Conservation (phyloP, 2,113 vertebrate species). For the Mobula birostris region DNA sequence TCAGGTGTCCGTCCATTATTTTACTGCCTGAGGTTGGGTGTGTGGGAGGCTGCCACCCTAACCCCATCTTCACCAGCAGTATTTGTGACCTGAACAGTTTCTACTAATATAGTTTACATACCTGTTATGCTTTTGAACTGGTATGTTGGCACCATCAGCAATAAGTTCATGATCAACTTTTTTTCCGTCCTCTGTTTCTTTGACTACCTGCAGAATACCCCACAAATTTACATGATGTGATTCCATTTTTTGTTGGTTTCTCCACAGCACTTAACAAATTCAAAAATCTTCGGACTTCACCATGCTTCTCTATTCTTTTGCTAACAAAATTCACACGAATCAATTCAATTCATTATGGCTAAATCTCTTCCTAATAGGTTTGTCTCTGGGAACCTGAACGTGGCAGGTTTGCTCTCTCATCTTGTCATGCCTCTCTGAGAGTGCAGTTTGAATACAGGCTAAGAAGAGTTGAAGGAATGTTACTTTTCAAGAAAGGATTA, state of each 20-base stretch:
- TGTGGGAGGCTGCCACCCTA: no score
- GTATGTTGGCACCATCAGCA: neutral
- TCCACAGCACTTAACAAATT: no score
- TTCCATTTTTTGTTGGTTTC: neutral
- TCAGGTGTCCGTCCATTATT: no score
- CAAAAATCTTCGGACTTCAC: neutral
- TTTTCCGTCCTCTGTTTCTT: neutral
- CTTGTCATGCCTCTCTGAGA: neutral
- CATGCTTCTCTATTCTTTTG: neutral
- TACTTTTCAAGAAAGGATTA: neutral
- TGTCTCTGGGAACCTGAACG: neutral
- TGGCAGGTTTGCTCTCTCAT: neutral
- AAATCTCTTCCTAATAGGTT: neutral
- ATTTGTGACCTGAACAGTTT: neutral
- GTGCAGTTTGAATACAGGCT: neutral
- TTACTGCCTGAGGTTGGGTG: no score
- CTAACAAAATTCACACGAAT: neutral
- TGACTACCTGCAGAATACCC: neutral
- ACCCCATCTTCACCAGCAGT: no score
- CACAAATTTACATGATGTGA: neutral
- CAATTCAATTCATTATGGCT: neutral
- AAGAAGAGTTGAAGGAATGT: neutral
- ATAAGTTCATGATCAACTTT: neutral
- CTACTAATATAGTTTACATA: constrained; percentile 1
- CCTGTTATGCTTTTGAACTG: constrained; percentile 30